phyloP scores from a whole-genome alignment of 2,888 invertebrate genomes.

The Diarsia mendica region DNA sequence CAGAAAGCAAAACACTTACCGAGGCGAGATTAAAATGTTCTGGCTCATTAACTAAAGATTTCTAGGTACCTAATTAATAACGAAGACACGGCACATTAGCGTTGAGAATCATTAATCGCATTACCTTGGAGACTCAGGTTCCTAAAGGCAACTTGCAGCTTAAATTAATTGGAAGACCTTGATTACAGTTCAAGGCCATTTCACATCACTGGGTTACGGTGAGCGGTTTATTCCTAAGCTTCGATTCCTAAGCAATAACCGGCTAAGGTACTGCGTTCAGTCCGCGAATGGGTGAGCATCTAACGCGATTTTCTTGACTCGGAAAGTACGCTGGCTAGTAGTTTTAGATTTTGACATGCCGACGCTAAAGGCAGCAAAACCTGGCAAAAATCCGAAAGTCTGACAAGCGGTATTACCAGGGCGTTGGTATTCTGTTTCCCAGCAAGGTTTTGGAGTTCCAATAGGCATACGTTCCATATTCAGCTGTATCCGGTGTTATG shows the following conservation, averaged over 20 bases:
- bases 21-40: conserved; percentile 39
- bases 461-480: neutral
- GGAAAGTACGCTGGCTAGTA: no score
- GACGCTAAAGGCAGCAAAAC: no score
- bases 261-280: no score
- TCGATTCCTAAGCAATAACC: no score
- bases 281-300: no score
- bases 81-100: conserved; percentile 38
- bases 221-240: no score
- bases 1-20: conserved; percentile 14
- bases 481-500: neutral
- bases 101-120: conserved; percentile 37
- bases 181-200: neutral
- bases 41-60: conserved; percentile 60
- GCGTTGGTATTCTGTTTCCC: no score
- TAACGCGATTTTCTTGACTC: no score
- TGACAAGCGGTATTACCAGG: no score
- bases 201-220: neutral
- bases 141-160: neutral
- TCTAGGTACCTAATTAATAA: conserved; percentile 50
- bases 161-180: neutral
- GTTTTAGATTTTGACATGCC: no score
- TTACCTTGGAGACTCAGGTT: conserved; percentile 9
- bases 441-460: neutral
- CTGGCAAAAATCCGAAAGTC: no score